Conservation (phyloP, 2,113 vertebrate species). For the Oncorhynchus keta region DNA sequence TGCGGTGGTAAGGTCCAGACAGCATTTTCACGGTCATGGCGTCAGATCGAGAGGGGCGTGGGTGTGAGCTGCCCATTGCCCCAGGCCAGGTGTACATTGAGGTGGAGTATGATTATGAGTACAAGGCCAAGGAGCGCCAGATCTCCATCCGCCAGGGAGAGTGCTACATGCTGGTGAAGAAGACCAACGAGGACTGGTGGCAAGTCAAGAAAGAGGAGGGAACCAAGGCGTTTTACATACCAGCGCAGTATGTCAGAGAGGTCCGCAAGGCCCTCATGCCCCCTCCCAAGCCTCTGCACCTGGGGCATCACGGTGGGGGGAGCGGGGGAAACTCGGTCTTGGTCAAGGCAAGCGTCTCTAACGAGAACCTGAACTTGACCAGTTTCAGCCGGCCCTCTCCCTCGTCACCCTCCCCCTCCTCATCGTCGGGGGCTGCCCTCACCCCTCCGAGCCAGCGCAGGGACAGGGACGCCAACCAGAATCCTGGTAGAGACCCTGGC, state of each 20-base stretch:
- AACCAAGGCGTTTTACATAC: conserved; percentile 90
- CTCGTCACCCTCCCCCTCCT: conserved; percentile 23
- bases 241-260: conserved; percentile 94
- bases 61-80: conserved; percentile 66
- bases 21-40: no score
- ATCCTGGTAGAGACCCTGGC: conserved; percentile 70
- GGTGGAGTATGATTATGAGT: conserved; percentile 95
- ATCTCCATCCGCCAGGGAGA: conserved; percentile 91
- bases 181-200: conserved; percentile 97
- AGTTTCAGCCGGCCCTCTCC: conserved; percentile 65
- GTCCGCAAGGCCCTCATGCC: conserved; percentile 94
- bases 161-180: conserved; percentile 89
- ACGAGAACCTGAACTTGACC: conserved; percentile 71
- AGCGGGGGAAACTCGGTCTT: conserved; percentile 52
- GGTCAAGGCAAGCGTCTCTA: conserved; percentile 71
- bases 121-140: conserved; percentile 86
- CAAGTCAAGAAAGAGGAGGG: conserved; percentile 88
- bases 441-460: conserved; percentile 64
- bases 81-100: conserved; percentile 86
- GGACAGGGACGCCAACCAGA: conserved; percentile 75
- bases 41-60: background rate
- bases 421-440: conserved; percentile 67
- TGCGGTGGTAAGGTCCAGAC: background rate
- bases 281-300: conserved; percentile 76
- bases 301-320: background rate